phyloP scores from a whole-genome alignment of 2,888 invertebrate species.

The Melieria omissa region DNA sequence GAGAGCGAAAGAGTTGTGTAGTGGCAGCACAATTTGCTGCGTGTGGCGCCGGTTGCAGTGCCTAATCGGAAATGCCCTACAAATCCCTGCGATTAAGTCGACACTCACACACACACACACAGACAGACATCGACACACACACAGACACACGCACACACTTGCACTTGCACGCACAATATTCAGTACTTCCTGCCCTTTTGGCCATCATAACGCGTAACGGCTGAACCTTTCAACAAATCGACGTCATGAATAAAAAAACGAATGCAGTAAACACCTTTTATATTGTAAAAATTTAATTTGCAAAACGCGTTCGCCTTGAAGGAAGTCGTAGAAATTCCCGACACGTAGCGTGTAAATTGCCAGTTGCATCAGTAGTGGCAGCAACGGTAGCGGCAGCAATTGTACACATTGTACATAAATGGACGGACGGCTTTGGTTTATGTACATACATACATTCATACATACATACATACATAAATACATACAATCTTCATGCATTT shows the following conservation, averaged over 20 bases:
- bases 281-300: neutral
- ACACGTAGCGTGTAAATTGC: constrained; percentile 22
- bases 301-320: constrained; percentile 40
- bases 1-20: too few relatives aligned
- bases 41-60: too few relatives aligned
- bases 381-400: neutral
- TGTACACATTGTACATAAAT: too few relatives aligned
- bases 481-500: neutral
- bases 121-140: neutral
- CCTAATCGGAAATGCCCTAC: too few relatives aligned
- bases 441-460: constrained; percentile 20
- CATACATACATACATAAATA: constrained; percentile 15
- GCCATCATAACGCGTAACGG: too few relatives aligned
- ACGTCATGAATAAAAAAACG: too few relatives aligned
- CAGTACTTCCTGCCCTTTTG: too few relatives aligned
- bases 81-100: too few relatives aligned
- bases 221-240: too few relatives aligned
- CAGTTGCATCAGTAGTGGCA: constrained; percentile 7
- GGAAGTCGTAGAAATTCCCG: constrained; percentile 44
- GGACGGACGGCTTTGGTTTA: neutral
- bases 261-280: neutral
- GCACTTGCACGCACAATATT: neutral
- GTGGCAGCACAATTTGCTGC: too few relatives aligned
- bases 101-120: constrained; percentile 17
- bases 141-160: neutral